Evolutionary conservation across 2,888 invertebrate genomes (phyloP), one percentile per base, ranked within the genome.

Genomic region (Tryphoninae sp.): DNA sequence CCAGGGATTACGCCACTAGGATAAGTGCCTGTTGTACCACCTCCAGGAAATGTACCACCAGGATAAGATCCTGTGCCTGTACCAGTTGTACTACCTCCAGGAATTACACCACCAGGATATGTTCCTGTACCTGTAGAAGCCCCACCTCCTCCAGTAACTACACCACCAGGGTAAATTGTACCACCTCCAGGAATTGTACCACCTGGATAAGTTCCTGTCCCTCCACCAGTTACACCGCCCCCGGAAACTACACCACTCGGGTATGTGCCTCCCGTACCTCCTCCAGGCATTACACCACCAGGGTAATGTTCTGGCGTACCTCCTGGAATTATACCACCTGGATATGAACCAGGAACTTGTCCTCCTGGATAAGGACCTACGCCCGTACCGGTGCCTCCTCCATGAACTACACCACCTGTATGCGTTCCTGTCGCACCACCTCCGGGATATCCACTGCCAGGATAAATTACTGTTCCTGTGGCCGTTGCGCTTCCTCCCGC

Each of bases 21-120:
- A 69, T 69, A 76, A 19, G 6, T 19, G 11, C 53, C 59, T 16
- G 6, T 6, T 6, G 61, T 49, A 23, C 49, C 40, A 75, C 73
- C 79, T 58, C 80, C 75, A 11, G 64, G 73, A 9, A 58, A 55
- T 85, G 86, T 62, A 87, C 61, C 22, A 33, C 23, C 62, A 40
- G 79, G 80, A 55, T 85, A 85, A 64, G 58, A 64, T 6, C 11
- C 61, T 51, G n/a, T 26, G 2, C 26, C 26, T 26, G 2, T 3
- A 26, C 26, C 26, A 26, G 26, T 16, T 51, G 64, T 7, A 16
- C 51, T 69, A 51, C 42, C 23, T 26, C 23, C 61, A 40, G 75
- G 26, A 42, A 49, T 3, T 51, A 58, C 51, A n/a, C 40, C 69
- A 16, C 65, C 74, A 23, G 68, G 79, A 73, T 73, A 76, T n/a